Evolutionary conservation across 92 coral and sea anemone species (phyloP).

Genomic region (Pocillopora grandis): DNA sequence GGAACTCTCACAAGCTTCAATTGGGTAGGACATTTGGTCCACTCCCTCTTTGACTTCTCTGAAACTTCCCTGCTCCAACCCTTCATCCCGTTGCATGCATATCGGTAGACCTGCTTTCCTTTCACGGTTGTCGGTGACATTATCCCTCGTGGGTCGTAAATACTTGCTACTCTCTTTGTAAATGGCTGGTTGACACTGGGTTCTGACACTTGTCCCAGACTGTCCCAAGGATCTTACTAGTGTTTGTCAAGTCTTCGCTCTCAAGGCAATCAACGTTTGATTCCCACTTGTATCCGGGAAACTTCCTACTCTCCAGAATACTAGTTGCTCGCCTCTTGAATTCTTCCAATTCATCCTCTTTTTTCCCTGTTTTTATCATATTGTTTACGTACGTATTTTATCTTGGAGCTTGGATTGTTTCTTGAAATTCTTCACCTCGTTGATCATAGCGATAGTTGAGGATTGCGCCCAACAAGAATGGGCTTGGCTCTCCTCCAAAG

Average conservation of each 20-base stretch:
- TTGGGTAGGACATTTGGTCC: constrained; percentile 60
- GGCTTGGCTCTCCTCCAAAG: constrained; percentile 65
- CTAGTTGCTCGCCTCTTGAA: constrained; percentile 9
- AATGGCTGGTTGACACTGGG: constrained; percentile 9
- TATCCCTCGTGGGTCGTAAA: constrained; percentile 62
- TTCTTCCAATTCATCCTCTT: background rate
- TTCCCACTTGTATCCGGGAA: constrained; percentile 50
- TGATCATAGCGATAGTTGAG: constrained; percentile 46
- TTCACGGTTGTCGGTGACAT: constrained; percentile 55
- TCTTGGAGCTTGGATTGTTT: constrained; percentile 10
- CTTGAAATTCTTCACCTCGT: constrained; percentile 18
- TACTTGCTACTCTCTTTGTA: constrained; percentile 54
- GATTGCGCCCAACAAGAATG: constrained; percentile 47
- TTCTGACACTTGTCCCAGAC: constrained; percentile 49
- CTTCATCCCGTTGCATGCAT: constrained; percentile 52
- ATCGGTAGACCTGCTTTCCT: constrained; percentile 60
- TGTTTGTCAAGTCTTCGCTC: constrained; percentile 42
- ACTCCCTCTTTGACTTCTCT: background rate
- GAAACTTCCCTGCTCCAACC: constrained; percentile 59
- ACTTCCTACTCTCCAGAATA: background rate
- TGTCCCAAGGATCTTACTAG: constrained; percentile 60
- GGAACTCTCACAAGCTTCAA: constrained; percentile 57
- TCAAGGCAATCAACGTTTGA: constrained; percentile 42
- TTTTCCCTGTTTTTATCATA: constrained; percentile 26
- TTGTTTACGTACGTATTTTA: constrained; percentile 55